Conservation (phyloP, 2,888 invertebrate genomes). For the Chironomus riparius region DNA sequence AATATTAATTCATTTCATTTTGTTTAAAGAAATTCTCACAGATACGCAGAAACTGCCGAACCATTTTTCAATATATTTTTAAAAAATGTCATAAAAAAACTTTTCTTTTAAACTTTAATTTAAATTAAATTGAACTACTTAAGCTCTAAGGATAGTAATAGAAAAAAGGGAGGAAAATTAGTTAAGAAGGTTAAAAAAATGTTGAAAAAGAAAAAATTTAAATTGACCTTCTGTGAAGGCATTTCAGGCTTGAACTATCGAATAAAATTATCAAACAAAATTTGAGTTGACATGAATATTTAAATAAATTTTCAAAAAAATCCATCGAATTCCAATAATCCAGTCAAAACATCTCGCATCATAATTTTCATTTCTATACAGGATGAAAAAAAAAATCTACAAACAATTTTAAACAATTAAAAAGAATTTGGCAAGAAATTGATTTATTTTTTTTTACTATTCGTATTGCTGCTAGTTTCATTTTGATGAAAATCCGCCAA, state of each 20-base stretch:
- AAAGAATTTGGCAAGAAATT: too few relatives aligned
- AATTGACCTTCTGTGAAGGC: neutral
- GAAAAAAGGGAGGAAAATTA: neutral
- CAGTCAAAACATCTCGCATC: too few relatives aligned
- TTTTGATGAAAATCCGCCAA: too few relatives aligned
- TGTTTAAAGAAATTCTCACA: constrained; percentile 1
- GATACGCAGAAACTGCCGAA: neutral
- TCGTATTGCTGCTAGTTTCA: too few relatives aligned
- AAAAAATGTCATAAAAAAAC: neutral
- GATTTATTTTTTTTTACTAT: too few relatives aligned
- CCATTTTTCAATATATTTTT: neutral
- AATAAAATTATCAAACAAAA: neutral
- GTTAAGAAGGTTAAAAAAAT: neutral
- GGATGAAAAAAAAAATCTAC: too few relatives aligned
- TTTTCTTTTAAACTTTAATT: neutral
- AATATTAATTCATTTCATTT: neutral
- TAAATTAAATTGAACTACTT: constrained; percentile 10
- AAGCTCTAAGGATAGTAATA: neutral
- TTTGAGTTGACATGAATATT: neutral
- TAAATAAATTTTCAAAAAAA: neutral
- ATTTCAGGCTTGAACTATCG: neutral
- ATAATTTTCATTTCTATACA: too few relatives aligned
- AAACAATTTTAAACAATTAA: too few relatives aligned
- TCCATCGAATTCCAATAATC: too few relatives aligned
- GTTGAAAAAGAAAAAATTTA: neutral